Percentiles rank a stretch among this genome's conserved stretches.
phyloP scores from a whole-genome alignment of 2,113 vertebrate genomes.

The Apeltes quadracus region DNA sequence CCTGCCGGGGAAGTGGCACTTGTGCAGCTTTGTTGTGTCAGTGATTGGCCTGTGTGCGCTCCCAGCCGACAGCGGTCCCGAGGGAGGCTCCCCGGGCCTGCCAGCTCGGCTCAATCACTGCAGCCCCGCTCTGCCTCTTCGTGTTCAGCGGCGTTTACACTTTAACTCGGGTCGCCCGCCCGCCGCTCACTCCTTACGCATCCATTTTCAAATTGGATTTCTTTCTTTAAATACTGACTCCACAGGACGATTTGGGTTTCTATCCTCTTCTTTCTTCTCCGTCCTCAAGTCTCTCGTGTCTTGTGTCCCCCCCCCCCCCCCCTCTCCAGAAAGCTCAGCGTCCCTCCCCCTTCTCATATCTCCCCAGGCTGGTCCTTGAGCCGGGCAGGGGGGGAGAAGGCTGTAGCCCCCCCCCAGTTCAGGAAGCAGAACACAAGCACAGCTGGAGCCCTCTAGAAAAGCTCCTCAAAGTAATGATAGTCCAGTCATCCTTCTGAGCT shows the following conservation, averaged over 20 bases:
- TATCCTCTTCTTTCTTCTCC: conserved; percentile 28
- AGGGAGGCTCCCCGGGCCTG: conserved; percentile 82
- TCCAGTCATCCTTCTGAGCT: conserved; percentile 44
- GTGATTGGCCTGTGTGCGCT: conserved; percentile 80
- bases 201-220: too few species aligned
- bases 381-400: background rate
- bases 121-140: conserved; percentile 33
- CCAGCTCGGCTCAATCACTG: conserved; percentile 86
- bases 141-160: conserved; percentile 33
- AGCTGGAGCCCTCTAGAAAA: conserved; percentile 68
- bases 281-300: conserved; percentile 20
- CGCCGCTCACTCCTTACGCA: background rate
- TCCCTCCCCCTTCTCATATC: conserved; percentile 14
- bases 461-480: conserved; percentile 63
- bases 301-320: conserved; percentile 8
- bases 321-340: conserved; percentile 37
- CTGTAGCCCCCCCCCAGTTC: conserved; percentile 31
- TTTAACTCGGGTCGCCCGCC: background rate
- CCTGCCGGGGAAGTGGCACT: conserved; percentile 83
- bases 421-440: conserved; percentile 64
- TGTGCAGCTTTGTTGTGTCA: conserved; percentile 68
- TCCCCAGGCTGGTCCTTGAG: conserved; percentile 68
- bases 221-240: conserved; percentile 6
- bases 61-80: conserved; percentile 81
- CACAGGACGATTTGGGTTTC: conserved; percentile 13